phyloP scores from a whole-genome alignment of 2,113 vertebrate genomes.

The Ivindomyrus marchei region DNA sequence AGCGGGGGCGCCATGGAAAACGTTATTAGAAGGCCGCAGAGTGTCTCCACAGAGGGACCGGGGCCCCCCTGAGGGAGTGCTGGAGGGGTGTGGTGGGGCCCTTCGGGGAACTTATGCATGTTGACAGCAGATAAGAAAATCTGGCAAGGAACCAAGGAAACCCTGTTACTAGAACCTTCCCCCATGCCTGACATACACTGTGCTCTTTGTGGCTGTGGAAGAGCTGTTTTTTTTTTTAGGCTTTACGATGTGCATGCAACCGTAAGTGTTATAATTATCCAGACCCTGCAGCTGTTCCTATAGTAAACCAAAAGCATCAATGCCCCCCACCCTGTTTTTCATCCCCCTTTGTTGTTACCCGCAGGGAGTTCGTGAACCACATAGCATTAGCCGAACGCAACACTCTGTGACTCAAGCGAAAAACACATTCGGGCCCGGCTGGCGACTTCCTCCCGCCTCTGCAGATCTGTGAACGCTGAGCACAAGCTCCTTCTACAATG shows the following conservation, averaged over 20 bases:
- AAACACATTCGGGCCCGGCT: background rate
- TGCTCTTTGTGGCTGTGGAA: background rate
- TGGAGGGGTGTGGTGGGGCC: background rate
- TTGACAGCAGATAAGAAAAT: slow-evolving; percentile 29
- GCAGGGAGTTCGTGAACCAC: background rate
- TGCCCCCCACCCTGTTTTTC: background rate
- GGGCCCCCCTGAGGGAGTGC: background rate
- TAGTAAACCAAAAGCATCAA: background rate
- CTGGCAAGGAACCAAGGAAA: slow-evolving; percentile 11
- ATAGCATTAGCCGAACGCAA: background rate
- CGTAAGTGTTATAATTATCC: slow-evolving; percentile 1
- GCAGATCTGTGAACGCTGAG: background rate
- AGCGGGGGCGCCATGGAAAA: background rate
- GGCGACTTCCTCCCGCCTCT: background rate
- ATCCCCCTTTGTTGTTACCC: background rate
- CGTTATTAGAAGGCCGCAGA: background rate
- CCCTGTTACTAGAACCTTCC: background rate
- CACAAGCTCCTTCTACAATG: background rate
- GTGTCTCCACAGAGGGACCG: background rate
- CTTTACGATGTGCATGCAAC: background rate
- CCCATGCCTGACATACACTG: background rate
- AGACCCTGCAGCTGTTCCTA: background rate
- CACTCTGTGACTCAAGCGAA: background rate
- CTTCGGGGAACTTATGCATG: slow-evolving; percentile 11
- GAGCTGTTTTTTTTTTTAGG: background rate